Evolutionary conservation across 2,797 vertebrate species (phyloP).

Genomic region (Coranthus polyacanthus): DNA sequence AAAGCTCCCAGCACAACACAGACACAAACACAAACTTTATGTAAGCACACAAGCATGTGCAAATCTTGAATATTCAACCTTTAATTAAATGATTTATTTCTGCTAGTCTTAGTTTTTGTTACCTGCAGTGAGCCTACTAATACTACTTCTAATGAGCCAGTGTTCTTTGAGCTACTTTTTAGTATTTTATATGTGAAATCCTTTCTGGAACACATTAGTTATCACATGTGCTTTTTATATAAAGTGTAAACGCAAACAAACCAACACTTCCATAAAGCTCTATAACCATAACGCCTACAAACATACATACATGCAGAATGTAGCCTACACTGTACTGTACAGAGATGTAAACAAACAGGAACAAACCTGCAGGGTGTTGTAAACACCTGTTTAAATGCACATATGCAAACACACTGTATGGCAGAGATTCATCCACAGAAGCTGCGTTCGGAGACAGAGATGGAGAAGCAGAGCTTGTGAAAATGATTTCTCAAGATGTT

Average conservation of each 20-base stretch:
- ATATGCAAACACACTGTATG: background rate
- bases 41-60: no score
- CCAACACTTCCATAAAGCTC: background rate
- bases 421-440: slow-evolving; percentile 3
- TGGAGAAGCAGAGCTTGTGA: slow-evolving; percentile 34
- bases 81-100: no score
- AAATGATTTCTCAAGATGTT: slow-evolving; percentile 61
- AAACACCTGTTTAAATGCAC: background rate
- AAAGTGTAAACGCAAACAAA: background rate
- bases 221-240: no score
- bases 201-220: no score
- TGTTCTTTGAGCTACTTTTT: no score
- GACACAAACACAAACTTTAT: no score
- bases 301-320: background rate
- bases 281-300: slow-evolving; percentile 8
- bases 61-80: no score
- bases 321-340: background rate
- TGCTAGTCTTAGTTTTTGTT: no score
- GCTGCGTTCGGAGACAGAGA: slow-evolving; percentile 5
- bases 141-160: no score
- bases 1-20: no score
- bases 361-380: background rate
- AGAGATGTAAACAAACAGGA: background rate
- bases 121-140: no score
- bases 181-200: no score